phyloP scores from a whole-genome alignment of 2,888 invertebrate species.

The Galerucella nymphaeae region DNA sequence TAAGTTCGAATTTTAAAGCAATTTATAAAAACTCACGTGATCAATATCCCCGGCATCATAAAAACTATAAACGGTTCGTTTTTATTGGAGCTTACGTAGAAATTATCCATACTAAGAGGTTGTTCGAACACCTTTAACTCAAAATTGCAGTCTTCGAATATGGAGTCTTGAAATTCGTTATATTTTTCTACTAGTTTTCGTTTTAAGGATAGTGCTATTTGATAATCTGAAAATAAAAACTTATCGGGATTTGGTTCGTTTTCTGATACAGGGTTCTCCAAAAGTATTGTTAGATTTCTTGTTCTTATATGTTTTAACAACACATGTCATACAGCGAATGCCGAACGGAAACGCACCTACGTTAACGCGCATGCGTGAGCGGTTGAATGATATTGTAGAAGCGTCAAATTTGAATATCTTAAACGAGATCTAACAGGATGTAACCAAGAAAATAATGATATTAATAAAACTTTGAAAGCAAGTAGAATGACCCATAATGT shows the following conservation, averaged over 20 bases:
- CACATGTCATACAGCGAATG: no score
- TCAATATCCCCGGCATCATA: constrained; percentile 85
- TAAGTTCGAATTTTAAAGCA: background rate
- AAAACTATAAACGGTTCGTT: constrained; percentile 81
- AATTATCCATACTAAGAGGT: constrained; percentile 72
- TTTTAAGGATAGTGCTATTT: constrained; percentile 66
- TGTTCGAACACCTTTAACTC: constrained; percentile 68
- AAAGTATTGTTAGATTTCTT: no score
- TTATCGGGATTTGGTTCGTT: background rate
- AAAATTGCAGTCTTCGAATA: constrained; percentile 74
- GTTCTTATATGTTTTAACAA: no score
- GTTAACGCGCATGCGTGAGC: no score
- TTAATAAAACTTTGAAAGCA: no score
- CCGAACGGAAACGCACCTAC: no score
- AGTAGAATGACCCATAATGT: no score
- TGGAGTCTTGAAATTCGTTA: constrained; percentile 71
- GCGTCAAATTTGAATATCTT: no score
- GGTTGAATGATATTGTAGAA: no score
- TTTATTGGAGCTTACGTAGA: constrained; percentile 70
- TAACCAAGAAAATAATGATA: no score
- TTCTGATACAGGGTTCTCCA: no score
- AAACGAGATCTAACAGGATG: no score
- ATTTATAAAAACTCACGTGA: constrained; percentile 74
- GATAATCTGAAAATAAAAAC: constrained; percentile 18
- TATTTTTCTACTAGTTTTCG: constrained; percentile 70